A percentile compares a stretch with the other conserved stretches of the same genome.
phyloP scores from a whole-genome alignment of 2,797 vertebrate species.

The Lycodopsis pacificus region DNA sequence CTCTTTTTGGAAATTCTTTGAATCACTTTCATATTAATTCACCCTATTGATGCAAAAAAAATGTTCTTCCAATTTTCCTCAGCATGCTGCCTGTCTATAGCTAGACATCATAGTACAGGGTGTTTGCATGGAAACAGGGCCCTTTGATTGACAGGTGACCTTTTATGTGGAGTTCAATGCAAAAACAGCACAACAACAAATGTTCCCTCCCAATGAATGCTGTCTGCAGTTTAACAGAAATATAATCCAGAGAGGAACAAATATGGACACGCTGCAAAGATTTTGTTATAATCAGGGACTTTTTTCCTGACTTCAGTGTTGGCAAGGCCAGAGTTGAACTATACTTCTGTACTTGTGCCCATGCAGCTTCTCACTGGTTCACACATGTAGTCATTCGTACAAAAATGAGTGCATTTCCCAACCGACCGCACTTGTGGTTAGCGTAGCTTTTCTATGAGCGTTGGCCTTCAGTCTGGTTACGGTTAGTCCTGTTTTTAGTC shows the following conservation, averaged over 20 bases:
- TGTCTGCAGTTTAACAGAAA: background rate
- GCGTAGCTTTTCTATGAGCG: conserved; percentile 51
- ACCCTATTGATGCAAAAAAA: background rate
- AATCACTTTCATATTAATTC: background rate
- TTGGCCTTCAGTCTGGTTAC: conserved; percentile 31
- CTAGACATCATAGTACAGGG: background rate
- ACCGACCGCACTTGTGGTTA: conserved; percentile 48
- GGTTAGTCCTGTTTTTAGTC: conserved; percentile 34
- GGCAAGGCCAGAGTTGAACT: conserved; percentile 19
- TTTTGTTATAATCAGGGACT: background rate
- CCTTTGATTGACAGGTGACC: conserved; percentile 11
- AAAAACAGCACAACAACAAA: background rate
- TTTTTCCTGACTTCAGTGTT: conserved; percentile 11
- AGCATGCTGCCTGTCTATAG: background rate
- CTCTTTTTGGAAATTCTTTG: background rate
- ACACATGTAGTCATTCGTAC: conserved; percentile 45
- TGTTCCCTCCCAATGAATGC: background rate
- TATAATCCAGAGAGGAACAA: background rate
- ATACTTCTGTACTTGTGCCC: conserved; percentile 3
- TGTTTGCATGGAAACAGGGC: background rate
- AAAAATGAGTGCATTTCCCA: conserved; percentile 53
- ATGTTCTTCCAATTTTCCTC: background rate
- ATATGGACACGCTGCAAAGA: background rate
- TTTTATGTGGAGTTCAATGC: background rate
- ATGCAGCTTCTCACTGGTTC: conserved; percentile 24